Evolutionary conservation across 2,113 vertebrate genomes (phyloP).

Genomic region (Neopipo cinnamomea): DNA sequence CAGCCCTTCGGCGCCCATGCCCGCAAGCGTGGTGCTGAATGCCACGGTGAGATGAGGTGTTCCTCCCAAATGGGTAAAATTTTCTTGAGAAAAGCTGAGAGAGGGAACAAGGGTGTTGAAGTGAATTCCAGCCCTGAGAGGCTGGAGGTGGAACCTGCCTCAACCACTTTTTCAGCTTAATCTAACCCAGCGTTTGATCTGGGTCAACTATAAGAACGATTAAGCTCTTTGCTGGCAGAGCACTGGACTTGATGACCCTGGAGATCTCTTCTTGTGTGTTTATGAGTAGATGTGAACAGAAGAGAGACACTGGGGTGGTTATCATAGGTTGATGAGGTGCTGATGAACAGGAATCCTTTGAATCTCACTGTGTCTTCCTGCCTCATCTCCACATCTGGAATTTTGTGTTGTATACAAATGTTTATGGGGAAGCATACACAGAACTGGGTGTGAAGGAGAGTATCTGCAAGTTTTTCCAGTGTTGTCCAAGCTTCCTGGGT

Average conservation of each 20-base stretch:
- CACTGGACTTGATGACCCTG: constrained; percentile 26
- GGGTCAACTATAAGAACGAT: background rate
- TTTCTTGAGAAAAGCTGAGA: background rate
- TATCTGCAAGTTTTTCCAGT: background rate
- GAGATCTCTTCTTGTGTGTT: background rate
- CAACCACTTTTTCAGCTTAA: background rate
- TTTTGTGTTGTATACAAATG: background rate
- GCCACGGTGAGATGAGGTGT: rapidly evolving
- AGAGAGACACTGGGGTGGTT: background rate
- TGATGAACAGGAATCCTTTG: background rate
- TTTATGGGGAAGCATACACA: background rate
- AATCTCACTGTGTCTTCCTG: background rate
- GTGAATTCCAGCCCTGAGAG: background rate
- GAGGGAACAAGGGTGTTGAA: background rate
- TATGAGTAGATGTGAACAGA: background rate
- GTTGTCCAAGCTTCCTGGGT: background rate
- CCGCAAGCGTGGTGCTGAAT: rapidly evolving
- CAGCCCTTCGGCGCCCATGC: rapidly evolving
- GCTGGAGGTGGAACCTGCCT: background rate
- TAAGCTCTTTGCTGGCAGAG: background rate
- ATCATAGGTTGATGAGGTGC: background rate
- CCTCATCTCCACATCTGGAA: background rate
- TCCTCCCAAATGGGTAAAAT: background rate
- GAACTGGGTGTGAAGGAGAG: background rate
- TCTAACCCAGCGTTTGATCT: constrained; percentile 14